Conservation (phyloP, 2,888 invertebrate genomes). For the Eurytoma adleriae region DNA sequence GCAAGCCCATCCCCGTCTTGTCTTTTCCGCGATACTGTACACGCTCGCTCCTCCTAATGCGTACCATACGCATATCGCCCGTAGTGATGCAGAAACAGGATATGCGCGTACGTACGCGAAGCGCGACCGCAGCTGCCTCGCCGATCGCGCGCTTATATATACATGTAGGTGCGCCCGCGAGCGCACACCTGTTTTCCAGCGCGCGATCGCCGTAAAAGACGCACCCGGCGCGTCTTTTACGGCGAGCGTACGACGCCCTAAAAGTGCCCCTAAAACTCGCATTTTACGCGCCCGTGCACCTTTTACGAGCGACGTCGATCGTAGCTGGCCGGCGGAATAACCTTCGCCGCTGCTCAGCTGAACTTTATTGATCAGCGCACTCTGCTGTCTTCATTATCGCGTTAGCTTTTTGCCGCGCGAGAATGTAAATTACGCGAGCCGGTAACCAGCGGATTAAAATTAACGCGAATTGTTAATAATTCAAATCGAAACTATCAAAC, state of each 20-base stretch:
- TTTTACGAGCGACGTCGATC: slow-evolving; percentile 1
- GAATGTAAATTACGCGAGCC: too few relatives aligned
- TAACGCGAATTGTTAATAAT: too few relatives aligned
- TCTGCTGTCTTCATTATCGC: background rate
- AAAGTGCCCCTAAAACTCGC: slow-evolving; percentile 19
- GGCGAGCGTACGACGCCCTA: slow-evolving; percentile 16
- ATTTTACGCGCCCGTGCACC: slow-evolving; percentile 5
- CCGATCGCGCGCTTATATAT: background rate
- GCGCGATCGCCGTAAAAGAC: slow-evolving; percentile 8
- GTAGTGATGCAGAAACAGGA: slow-evolving; percentile 2
- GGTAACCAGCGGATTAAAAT: too few relatives aligned
- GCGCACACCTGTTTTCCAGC: background rate
- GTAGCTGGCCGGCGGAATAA: too few relatives aligned
- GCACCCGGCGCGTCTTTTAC: background rate
- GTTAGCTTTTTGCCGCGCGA: background rate
- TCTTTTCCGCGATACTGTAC: background rate
- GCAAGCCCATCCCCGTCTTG: too few relatives aligned
- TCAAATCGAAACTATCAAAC: too few relatives aligned
- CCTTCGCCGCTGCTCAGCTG: too few relatives aligned
- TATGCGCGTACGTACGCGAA: too few relatives aligned
- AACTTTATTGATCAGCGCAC: background rate
- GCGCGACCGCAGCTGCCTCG: slow-evolving; percentile 8
- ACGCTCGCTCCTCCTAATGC: background rate
- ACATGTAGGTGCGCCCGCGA: background rate
- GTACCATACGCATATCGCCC: background rate